Conservation (phyloP, 2,113 vertebrate species). For the Corvus hawaiiensis region DNA sequence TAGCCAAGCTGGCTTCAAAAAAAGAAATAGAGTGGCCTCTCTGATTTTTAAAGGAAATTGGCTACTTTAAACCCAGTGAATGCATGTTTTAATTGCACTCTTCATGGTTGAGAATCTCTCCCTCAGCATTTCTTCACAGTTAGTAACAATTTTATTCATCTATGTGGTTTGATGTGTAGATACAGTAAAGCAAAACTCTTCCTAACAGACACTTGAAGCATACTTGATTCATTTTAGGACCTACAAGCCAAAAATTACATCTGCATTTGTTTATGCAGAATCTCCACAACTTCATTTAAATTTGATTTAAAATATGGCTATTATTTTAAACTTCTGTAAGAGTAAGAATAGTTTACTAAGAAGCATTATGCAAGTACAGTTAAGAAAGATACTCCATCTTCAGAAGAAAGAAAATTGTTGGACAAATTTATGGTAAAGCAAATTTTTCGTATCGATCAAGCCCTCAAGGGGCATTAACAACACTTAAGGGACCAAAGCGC, state of each 20-base stretch:
- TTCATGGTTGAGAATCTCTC: slow-evolving; percentile 33
- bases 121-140: background rate
- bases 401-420: slow-evolving; percentile 31
- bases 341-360: background rate
- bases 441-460: slow-evolving; percentile 67
- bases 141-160: background rate
- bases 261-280: background rate
- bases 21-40: slow-evolving; percentile 53
- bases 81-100: slow-evolving; percentile 60
- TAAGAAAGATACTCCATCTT: background rate
- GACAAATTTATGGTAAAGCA: slow-evolving; percentile 66
- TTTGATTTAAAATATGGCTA: background rate
- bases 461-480: slow-evolving; percentile 65
- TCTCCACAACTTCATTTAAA: background rate
- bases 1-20: slow-evolving; percentile 57
- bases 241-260: background rate
- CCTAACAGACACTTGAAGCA: background rate
- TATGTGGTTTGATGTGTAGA: background rate
- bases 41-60: slow-evolving; percentile 67
- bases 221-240: background rate
- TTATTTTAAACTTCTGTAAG: background rate
- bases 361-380: background rate
- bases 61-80: slow-evolving; percentile 56
- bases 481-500: slow-evolving; percentile 50
- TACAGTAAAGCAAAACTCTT: background rate